These are phyloP conservation scores for Spodoptera frugiperda DNA, from an alignment of 1,140 invertebrate species.

Conservation along the genomic window DNA sequence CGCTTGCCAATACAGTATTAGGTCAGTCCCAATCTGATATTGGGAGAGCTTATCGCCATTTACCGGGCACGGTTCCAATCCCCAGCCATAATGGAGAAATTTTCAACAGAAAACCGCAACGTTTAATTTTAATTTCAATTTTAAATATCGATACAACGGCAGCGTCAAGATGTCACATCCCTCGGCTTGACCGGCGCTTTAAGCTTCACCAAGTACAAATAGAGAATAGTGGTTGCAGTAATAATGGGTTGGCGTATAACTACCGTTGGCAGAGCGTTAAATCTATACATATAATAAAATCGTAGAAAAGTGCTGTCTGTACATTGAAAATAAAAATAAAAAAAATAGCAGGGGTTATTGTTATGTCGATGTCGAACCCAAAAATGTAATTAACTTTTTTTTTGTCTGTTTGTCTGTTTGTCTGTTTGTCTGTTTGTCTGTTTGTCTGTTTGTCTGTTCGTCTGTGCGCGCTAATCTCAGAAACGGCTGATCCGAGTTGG, in stretches of 20 bases:
- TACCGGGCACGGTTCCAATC: slow-evolving; percentile 32
- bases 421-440: too few species aligned
- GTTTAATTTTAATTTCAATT: slow-evolving; percentile 36
- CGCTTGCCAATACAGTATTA: slow-evolving; percentile 33
- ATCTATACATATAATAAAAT: too few species aligned
- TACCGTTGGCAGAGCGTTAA: slow-evolving; percentile 65
- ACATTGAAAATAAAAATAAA: too few species aligned
- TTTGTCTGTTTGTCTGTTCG: too few species aligned
- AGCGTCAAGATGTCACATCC: slow-evolving; percentile 44
- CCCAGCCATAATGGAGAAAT: slow-evolving; percentile 33
- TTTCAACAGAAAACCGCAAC: slow-evolving; percentile 32
- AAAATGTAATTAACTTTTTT: too few species aligned
- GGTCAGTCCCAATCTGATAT: slow-evolving; percentile 38
- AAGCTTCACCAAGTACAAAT: slow-evolving; percentile 72
- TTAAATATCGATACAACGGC: slow-evolving; percentile 47
- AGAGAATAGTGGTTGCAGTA: slow-evolving; percentile 72
- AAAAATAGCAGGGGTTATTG: too few species aligned
- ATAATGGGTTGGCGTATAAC: slow-evolving; percentile 63
- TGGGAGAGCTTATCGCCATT: slow-evolving; percentile 29
- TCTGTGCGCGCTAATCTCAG: too few species aligned
- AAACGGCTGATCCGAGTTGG: too few species aligned
- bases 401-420: too few species aligned
- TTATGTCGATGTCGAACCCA: too few species aligned
- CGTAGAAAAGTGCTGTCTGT: too few species aligned
- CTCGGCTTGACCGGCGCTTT: slow-evolving; percentile 57